Evolutionary conservation across 1,140 invertebrate species (phyloP).

Genomic region (Heliothis subflexa): DNA sequence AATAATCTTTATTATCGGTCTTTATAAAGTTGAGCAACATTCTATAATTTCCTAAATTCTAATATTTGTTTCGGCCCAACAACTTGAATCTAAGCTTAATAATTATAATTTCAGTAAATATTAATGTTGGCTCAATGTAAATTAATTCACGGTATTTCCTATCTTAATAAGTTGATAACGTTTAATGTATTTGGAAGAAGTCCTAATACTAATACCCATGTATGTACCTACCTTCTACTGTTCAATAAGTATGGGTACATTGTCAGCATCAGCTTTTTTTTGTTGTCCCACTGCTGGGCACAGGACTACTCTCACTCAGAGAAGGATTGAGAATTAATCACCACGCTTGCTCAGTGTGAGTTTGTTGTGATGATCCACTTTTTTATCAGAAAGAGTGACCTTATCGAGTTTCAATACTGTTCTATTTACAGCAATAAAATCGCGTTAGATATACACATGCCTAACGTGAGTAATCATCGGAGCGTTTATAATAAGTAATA

Average conservation of each 20-base stretch:
- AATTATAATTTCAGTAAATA: conserved; percentile 2
- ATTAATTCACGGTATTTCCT: neutral
- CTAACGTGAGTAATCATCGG: conserved; percentile 46
- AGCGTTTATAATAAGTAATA: conserved; percentile 51
- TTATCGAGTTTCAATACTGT: too few species aligned
- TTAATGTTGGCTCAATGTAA: neutral
- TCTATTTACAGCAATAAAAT: conserved; percentile 14
- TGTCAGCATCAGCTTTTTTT: too few species aligned
- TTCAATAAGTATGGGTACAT: too few species aligned
- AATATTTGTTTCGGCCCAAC: conserved; percentile 7
- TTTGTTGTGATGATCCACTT: too few species aligned
- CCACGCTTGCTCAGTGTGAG: too few species aligned
- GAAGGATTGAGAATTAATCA: too few species aligned
- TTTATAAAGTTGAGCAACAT: neutral
- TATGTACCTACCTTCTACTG: too few species aligned
- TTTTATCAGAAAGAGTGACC: too few species aligned
- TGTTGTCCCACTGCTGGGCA: too few species aligned
- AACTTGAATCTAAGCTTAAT: conserved; percentile 1
- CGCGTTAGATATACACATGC: conserved; percentile 43
- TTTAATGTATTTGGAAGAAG: neutral
- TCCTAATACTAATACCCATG: too few species aligned
- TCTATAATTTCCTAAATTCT: conserved; percentile 39
- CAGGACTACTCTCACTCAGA: too few species aligned
- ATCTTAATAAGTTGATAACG: neutral
- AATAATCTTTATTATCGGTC: conserved; percentile 16